phyloP scores from a whole-genome alignment of 2,888 invertebrate species.

The Tuta absoluta region DNA sequence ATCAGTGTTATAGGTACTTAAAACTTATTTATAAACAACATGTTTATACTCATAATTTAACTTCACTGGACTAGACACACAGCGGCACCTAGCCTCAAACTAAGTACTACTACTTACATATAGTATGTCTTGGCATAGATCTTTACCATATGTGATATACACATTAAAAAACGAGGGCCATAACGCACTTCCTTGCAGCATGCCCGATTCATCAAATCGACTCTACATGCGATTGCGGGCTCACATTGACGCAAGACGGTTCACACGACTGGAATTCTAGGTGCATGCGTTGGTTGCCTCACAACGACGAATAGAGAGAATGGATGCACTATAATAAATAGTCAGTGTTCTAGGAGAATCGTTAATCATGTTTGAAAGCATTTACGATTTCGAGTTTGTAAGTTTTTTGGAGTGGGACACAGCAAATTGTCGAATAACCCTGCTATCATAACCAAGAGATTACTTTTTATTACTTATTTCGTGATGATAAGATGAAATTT shows the following conservation, averaged over 20 bases:
- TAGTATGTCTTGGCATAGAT: too few species aligned
- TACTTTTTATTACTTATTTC: too few species aligned
- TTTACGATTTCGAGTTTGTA: background rate
- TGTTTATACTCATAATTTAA: too few species aligned
- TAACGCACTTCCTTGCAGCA: background rate
- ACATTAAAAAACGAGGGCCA: background rate
- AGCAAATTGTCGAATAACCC: too few species aligned
- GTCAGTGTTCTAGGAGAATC: background rate
- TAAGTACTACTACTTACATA: too few species aligned
- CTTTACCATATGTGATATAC: too few species aligned
- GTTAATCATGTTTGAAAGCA: background rate
- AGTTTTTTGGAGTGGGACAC: background rate
- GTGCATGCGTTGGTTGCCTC: constrained; percentile 20
- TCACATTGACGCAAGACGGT: constrained; percentile 12
- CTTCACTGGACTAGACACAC: too few species aligned
- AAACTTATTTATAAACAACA: too few species aligned
- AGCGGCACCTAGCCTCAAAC: too few species aligned
- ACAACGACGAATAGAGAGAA: constrained; percentile 9
- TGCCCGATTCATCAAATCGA: background rate
- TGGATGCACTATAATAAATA: constrained; percentile 14
- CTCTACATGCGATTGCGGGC: constrained; percentile 23
- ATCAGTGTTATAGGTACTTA: too few species aligned
- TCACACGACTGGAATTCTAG: constrained; percentile 18
- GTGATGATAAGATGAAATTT: too few species aligned
- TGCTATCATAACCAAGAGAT: too few species aligned